Conservation (phyloP, 2,113 vertebrate genomes). For the Sinocyclocheilus grahami region DNA sequence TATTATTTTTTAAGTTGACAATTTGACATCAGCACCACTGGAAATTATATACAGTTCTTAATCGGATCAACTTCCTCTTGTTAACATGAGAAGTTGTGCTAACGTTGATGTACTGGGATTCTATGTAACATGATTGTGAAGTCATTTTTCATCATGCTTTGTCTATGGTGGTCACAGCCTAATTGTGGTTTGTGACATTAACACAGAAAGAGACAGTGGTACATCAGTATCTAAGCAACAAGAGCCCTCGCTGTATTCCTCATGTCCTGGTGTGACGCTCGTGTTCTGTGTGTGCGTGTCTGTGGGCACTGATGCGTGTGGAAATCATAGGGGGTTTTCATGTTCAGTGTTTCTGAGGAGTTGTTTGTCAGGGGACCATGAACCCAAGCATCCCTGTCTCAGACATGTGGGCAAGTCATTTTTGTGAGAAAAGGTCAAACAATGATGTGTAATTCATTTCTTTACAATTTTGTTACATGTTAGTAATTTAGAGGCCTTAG, state of each 20-base stretch:
- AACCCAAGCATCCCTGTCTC: constrained; percentile 1
- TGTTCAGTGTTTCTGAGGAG: constrained; percentile 22
- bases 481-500: background rate
- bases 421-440: background rate
- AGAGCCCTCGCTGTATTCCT: constrained; percentile 55
- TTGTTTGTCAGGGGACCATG: background rate
- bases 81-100: background rate
- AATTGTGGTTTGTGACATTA: constrained; percentile 56
- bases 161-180: constrained; percentile 49
- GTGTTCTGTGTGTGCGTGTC: constrained; percentile 25
- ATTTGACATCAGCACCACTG: background rate
- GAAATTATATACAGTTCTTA: background rate
- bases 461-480: background rate
- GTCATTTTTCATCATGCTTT: constrained; percentile 38
- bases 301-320: background rate
- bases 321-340: constrained; percentile 17
- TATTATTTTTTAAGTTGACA: background rate
- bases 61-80: background rate
- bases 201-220: constrained; percentile 62
- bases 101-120: constrained; percentile 28
- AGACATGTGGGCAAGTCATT: constrained; percentile 9
- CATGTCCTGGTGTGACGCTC: constrained; percentile 52
- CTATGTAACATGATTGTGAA: constrained; percentile 40
- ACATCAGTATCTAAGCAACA: constrained; percentile 81
- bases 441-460: background rate